Conservation (phyloP, 1,140 invertebrate genomes). For the Maconellicoccus hirsutus region DNA sequence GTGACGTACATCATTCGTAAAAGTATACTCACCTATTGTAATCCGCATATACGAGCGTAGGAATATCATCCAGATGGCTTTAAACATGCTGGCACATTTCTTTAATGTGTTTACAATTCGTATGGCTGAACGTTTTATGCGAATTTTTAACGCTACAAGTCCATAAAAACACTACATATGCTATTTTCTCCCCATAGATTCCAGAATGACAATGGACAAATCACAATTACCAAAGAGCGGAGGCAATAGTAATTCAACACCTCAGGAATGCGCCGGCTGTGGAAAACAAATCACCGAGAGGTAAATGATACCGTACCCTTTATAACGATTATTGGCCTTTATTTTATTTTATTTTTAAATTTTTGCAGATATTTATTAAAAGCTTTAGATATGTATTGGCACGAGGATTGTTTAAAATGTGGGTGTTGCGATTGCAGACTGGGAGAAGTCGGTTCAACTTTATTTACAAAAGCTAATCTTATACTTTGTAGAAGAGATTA, state of each 20-base stretch:
- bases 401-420: slow-evolving; percentile 88
- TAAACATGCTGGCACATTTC: background rate
- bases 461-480: slow-evolving; percentile 85
- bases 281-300: slow-evolving; percentile 76
- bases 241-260: background rate
- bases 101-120: background rate
- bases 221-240: background rate
- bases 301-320: slow-evolving; percentile 34
- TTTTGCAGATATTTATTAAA: slow-evolving; percentile 51
- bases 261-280: slow-evolving; percentile 69
- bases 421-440: slow-evolving; percentile 84
- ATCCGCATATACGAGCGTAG: background rate
- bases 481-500: slow-evolving; percentile 89
- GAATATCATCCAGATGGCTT: background rate
- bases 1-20: background rate
- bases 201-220: slow-evolving; percentile 16
- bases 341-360: background rate
- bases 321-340: background rate
- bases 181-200: background rate
- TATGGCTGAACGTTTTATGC: background rate
- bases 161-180: background rate
- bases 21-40: too few relatives aligned
- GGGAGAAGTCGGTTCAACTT: slow-evolving; percentile 80
- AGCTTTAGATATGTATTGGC: slow-evolving; percentile 80
- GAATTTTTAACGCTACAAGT: background rate